Percentiles rank a stretch among this genome's conserved stretches.
Evolutionary conservation across 2,888 invertebrate species (phyloP).

Genomic region (Scaeva pyrastri): DNA sequence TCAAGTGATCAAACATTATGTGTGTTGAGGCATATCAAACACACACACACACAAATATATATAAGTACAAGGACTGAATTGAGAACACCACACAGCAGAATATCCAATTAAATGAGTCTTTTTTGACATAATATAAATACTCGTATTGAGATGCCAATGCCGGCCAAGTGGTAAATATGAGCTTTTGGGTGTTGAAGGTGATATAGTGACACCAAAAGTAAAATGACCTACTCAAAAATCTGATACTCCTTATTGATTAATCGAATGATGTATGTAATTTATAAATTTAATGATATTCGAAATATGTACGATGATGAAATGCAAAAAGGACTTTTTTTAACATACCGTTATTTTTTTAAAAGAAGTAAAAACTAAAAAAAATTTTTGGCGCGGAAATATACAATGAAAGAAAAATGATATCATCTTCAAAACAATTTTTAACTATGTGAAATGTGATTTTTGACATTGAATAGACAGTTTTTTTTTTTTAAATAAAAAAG

Average conservation of each 20-base stretch:
- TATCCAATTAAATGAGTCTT: constrained; percentile 71
- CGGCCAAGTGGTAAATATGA: constrained; percentile 58
- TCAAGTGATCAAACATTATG: constrained; percentile 49
- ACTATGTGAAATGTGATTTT: no score
- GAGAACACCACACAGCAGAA: constrained; percentile 17
- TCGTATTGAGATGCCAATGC: constrained; percentile 59
- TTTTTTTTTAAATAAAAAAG: no score
- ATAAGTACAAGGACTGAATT: constrained; percentile 7
- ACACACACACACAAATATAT: neutral
- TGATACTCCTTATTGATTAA: neutral
- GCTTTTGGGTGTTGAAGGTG: constrained; percentile 5
- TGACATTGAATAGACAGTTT: no score
- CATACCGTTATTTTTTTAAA: no score
- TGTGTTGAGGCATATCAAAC: neutral
- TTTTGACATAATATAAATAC: constrained; percentile 66
- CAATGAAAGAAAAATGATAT: no score
- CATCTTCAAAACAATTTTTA: no score
- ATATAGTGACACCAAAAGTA: neutral
- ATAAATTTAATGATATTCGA: constrained; percentile 13
- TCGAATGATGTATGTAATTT: no score
- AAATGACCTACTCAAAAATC: constrained; percentile 27
- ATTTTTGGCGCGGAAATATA: no score
- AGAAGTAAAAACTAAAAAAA: no score
- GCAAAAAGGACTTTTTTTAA: no score
- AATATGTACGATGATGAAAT: no score